Base-by-base conservation (phyloP, 2,113 vertebrate genomes). In the Holacanthus passer region DNA sequence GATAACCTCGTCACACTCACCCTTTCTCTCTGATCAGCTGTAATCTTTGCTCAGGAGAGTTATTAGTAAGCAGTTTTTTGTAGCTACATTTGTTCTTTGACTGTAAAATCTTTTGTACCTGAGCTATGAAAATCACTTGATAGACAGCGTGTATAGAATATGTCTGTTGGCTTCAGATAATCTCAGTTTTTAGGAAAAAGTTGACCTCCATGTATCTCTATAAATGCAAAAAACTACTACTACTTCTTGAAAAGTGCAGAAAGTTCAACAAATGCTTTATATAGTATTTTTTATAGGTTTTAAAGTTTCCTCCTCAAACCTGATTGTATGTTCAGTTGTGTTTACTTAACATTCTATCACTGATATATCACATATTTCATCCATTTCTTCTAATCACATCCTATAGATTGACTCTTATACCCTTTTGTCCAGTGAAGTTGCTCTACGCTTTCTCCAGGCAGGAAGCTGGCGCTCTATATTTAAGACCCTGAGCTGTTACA, bases 401-500 rank as follows among this genome's bases (percentile, higher is more conserved):
- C 31, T 50, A 22, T 2, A 2, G n/a, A 2, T 24, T 73, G 20
- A 62, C 59, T 39, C 43, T 0, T 60, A 0, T 47, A 17, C 48
- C 27, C 14, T 11, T 77, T 31, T 71, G 32, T 37, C 27, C 24
- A 7, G 24, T 41, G 19, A 60, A 16, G 14, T 27, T 62, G 1
- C 35, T 27, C 0, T 69, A 79, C 64, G 73, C 68, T 87, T 63
- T n/a, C 70, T 69, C 32, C 31, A 73, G 39, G 31, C 73, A 71
- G 70, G 73, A 78, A 19, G 47, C 52, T 64, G 35, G n/a, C 4
- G 39, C 50, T 79, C 65, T 87, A 87, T 86, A 85, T 79, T 70
- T 83, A 83, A 90, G 35, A 73, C 65, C 52, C 59, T 37, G 79
- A 82, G 22, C 78, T 77, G 78, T 91, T 92, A 69, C 43, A 53